Conservation (phyloP, 2,888 invertebrate species). For the Lepidochrysops patricia region DNA sequence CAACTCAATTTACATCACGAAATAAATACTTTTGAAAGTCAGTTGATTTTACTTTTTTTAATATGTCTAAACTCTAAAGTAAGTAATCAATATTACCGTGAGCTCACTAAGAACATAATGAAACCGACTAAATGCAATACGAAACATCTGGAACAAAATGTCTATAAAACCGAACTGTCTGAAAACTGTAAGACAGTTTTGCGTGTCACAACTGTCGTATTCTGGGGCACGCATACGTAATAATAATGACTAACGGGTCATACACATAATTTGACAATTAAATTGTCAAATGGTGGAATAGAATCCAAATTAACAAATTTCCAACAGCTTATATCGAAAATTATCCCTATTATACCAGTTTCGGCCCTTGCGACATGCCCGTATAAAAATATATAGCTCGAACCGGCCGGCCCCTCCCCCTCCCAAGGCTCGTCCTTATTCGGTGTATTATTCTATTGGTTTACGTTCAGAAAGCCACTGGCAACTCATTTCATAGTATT, state of each 20-base stretch:
- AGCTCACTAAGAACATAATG: no score
- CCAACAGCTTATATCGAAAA: neutral
- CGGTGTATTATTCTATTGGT: neutral
- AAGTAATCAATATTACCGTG: no score
- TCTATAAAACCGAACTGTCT: no score
- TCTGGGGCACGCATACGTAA: no score
- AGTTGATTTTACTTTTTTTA: neutral
- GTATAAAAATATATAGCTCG: neutral
- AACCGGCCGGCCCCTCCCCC: neutral
- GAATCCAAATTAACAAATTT: neutral
- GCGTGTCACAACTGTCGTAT: no score
- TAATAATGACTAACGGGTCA: no score
- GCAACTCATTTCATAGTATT: neutral
- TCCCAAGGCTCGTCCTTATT: neutral
- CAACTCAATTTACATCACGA: neutral
- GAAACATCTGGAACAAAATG: no score
- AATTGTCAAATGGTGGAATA: no score
- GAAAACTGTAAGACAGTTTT: no score
- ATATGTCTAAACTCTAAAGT: no score
- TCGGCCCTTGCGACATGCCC: neutral
- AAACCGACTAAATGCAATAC: no score
- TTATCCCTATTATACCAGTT: neutral
- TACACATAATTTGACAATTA: no score
- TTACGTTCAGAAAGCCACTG: neutral
- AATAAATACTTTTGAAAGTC: neutral